Conservation (phyloP, 2,113 vertebrate species). For the Petromus typicus region DNA sequence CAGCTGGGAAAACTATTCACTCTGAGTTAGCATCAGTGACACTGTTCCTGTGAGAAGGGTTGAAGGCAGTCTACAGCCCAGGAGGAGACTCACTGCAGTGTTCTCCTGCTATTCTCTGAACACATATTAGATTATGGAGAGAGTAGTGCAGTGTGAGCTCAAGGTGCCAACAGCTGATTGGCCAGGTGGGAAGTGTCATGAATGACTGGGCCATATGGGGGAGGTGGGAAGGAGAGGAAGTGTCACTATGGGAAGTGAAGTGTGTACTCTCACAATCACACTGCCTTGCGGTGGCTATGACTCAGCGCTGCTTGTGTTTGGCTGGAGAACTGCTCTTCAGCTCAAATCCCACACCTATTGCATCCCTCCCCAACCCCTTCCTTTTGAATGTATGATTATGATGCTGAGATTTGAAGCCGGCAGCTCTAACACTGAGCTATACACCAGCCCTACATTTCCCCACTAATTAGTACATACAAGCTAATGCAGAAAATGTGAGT, state of each 20-base stretch:
- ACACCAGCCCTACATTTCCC: background rate
- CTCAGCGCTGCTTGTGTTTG: background rate
- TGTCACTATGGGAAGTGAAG: background rate
- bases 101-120: background rate
- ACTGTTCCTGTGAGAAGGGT: too few relatives aligned
- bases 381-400: background rate
- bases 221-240: too few relatives aligned
- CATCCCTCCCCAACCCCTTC: too few relatives aligned
- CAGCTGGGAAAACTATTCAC: background rate
- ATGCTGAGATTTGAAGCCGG: background rate
- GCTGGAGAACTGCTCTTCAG: background rate
- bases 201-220: background rate
- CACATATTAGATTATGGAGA: background rate
- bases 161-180: too few relatives aligned
- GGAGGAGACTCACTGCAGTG: accelerated
- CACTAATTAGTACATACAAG: background rate
- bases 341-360: background rate
- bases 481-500: background rate
- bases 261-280: background rate
- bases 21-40: background rate
- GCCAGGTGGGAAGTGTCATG: background rate
- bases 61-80: background rate
- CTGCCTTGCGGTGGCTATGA: background rate
- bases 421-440: background rate
- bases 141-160: accelerated